These are phyloP conservation scores for Tenthredo notha DNA, from an alignment of 2,888 invertebrate genomes.

Conservation along the genomic window DNA sequence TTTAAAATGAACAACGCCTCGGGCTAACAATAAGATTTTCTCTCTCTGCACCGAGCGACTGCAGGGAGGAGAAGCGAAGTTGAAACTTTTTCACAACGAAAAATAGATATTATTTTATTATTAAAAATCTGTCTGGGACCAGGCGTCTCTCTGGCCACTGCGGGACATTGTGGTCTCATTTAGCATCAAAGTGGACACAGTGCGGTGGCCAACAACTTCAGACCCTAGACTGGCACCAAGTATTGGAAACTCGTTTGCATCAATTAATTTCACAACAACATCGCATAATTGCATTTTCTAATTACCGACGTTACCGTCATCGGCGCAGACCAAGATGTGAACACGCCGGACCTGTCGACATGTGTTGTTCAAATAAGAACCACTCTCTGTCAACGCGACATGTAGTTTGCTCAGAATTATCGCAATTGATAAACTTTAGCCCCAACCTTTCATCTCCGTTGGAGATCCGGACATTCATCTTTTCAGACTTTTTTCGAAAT, in stretches of 20 bases:
- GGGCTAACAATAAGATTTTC: not conserved
- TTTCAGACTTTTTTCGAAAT: too few relatives aligned
- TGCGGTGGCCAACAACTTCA: slow-evolving; percentile 40
- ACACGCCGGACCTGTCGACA: not conserved
- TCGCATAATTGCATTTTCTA: slow-evolving; percentile 70
- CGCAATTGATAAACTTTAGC: not conserved
- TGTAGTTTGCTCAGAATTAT: not conserved
- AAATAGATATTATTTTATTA: not conserved
- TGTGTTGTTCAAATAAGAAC: not conserved
- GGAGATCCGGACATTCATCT: not conserved
- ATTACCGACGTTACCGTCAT: slow-evolving; percentile 51
- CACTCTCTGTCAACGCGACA: not conserved
- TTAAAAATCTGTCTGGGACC: not conserved
- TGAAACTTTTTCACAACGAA: not conserved
- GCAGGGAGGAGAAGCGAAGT: not conserved
- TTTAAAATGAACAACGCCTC: slow-evolving; percentile 14
- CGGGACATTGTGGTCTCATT: not conserved
- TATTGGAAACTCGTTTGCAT: slow-evolving; percentile 72
- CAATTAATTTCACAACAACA: slow-evolving; percentile 71
- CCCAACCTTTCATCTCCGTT: not conserved
- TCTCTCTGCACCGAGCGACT: not conserved
- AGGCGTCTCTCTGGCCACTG: not conserved
- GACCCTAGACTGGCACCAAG: slow-evolving; percentile 61
- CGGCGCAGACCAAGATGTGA: slow-evolving; percentile 24
- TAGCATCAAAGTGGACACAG: slow-evolving; percentile 37